phyloP scores from a whole-genome alignment of 2,797 vertebrate genomes.

The Xenentodon cancila region DNA sequence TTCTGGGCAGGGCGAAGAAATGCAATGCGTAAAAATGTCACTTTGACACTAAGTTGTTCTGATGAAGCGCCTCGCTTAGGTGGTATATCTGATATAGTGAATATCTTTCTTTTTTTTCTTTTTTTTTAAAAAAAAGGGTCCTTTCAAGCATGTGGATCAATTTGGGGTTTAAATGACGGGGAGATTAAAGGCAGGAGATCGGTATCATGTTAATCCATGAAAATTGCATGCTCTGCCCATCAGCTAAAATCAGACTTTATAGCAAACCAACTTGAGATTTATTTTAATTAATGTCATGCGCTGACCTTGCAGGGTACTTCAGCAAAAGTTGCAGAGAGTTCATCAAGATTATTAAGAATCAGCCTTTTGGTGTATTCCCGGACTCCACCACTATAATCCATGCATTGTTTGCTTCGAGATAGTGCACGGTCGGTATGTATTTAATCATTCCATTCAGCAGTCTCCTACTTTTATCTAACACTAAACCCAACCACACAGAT shows the following conservation, averaged over 20 bases:
- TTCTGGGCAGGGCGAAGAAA: constrained; percentile 53
- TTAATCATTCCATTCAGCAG: constrained; percentile 68
- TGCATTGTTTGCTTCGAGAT: constrained; percentile 73
- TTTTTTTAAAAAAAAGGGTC: constrained; percentile 28
- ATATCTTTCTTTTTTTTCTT: constrained; percentile 3
- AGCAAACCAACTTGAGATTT: constrained; percentile 35
- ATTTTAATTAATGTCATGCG: constrained; percentile 53
- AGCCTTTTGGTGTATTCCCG: constrained; percentile 37
- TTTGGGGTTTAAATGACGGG: constrained; percentile 61
- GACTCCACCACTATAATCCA: constrained; percentile 66
- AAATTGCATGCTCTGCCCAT: constrained; percentile 51
- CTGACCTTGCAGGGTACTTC: constrained; percentile 61
- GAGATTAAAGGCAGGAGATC: constrained; percentile 69
- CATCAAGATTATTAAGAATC: constrained; percentile 65
- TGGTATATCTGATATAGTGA: constrained; percentile 56
- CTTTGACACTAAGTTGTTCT: constrained; percentile 55
- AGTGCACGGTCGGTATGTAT: constrained; percentile 41
- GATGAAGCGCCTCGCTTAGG: constrained; percentile 58
- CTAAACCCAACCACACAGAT: constrained; percentile 76
- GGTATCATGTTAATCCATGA: constrained; percentile 67
- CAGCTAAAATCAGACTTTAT: constrained; percentile 51
- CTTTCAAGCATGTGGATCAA: constrained; percentile 65
- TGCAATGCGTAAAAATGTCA: constrained; percentile 51
- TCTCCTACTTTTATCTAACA: constrained; percentile 74
- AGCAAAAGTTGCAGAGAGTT: constrained; percentile 45